These are phyloP conservation scores for Pseudeuparius sepicola DNA, from an alignment of 2,888 invertebrate genomes.

Conservation along the genomic window DNA sequence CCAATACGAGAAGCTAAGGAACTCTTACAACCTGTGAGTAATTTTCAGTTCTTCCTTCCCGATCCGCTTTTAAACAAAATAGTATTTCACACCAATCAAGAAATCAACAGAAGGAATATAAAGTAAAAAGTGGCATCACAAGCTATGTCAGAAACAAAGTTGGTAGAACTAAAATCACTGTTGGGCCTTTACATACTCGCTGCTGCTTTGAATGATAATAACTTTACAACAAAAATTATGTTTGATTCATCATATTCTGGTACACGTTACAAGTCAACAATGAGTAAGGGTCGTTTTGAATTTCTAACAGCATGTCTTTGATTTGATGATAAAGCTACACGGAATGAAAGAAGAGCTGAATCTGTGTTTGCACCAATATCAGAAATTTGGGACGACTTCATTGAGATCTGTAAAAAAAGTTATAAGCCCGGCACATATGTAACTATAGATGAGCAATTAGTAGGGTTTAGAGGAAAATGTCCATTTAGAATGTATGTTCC, in stretches of 20 bases:
- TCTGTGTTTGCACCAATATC: constrained; percentile 8
- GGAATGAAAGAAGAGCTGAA: constrained; percentile 6
- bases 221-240: constrained; percentile 4
- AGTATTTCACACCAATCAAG: constrained; percentile 6
- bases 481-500: constrained; percentile 3
- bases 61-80: constrained; percentile 6
- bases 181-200: constrained; percentile 3
- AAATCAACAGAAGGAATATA: constrained; percentile 5
- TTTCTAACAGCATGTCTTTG: constrained; percentile 6
- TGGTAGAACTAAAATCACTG: constrained; percentile 7
- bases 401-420: constrained; percentile 6
- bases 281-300: constrained; percentile 6
- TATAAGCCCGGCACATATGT: no score
- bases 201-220: constrained; percentile 1
- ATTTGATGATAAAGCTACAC: constrained; percentile 6
- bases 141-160: constrained; percentile 5
- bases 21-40: constrained; percentile 4
- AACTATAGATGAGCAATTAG: no score
- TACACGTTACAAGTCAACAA: constrained; percentile 5
- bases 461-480: no score
- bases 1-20: constrained; percentile 2
- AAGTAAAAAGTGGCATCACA: constrained; percentile 4
- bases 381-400: constrained; percentile 4
- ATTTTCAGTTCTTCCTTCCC: constrained; percentile 5
- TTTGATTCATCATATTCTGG: constrained; percentile 6